These are phyloP conservation scores for Misgurnus anguillicaudatus DNA, from an alignment of 2,113 vertebrate genomes.

Conservation along the genomic window DNA sequence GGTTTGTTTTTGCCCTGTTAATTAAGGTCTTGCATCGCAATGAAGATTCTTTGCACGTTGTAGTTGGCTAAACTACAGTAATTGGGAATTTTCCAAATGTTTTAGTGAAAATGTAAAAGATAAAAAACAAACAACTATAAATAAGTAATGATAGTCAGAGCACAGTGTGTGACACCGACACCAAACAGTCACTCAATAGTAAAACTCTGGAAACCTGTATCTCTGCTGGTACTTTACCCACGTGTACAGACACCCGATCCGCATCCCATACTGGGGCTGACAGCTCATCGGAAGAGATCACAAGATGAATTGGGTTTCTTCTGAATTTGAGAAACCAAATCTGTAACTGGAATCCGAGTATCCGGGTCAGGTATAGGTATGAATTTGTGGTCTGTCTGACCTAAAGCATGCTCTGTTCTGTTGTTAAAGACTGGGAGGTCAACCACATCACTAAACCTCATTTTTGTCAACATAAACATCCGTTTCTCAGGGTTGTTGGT, in stretches of 20 bases:
- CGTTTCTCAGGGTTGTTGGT: neutral
- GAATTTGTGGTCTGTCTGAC: constrained; percentile 59
- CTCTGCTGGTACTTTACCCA: constrained; percentile 25
- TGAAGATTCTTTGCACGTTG: neutral
- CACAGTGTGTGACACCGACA: constrained; percentile 19
- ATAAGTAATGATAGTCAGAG: constrained; percentile 37
- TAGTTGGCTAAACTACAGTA: neutral
- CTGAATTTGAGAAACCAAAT: constrained; percentile 67
- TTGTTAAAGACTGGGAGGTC: neutral
- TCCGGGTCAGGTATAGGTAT: constrained; percentile 69
- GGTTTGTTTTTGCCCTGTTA: too few relatives aligned
- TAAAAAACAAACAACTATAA: constrained; percentile 45
- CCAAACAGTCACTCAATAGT: constrained; percentile 11
- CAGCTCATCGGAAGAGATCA: neutral
- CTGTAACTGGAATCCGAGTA: constrained; percentile 70
- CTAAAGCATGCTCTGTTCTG: constrained; percentile 39
- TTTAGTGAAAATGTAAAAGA: neutral
- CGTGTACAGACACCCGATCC: constrained; percentile 40
- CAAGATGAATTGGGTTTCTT: constrained; percentile 55
- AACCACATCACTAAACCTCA: constrained; percentile 9
- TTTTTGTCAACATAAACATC: constrained; percentile 21
- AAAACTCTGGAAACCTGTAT: constrained; percentile 1
- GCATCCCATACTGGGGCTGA: neutral
- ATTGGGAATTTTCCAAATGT: neutral
- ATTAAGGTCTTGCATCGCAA: neutral